Conservation (phyloP, 1,140 invertebrate genomes). For the Oreohelix idahoensis region DNA sequence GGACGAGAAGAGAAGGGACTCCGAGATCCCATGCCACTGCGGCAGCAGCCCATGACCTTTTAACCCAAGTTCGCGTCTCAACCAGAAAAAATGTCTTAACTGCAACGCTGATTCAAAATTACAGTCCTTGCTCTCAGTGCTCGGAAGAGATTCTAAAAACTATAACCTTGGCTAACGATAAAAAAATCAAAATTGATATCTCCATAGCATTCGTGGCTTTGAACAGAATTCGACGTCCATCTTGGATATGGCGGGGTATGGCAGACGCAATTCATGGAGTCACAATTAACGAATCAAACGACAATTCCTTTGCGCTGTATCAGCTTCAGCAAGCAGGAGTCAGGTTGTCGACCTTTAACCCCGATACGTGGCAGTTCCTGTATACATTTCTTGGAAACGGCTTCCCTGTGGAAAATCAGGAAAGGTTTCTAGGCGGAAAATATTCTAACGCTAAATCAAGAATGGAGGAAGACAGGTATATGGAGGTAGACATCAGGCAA, state of each 20-base stretch:
- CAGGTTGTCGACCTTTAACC: constrained; percentile 37
- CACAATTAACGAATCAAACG: constrained; percentile 42
- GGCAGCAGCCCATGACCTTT: constrained; percentile 37
- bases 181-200: constrained; percentile 37
- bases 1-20: constrained; percentile 33
- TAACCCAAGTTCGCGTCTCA: constrained; percentile 40
- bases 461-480: constrained; percentile 28
- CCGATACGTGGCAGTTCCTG: constrained; percentile 37
- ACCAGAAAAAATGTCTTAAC: constrained; percentile 28
- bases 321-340: constrained; percentile 36
- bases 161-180: constrained; percentile 32
- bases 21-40: constrained; percentile 22
- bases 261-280: not conserved
- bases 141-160: constrained; percentile 38
- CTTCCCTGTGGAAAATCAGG: constrained; percentile 12
- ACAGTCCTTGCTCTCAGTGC: constrained; percentile 39
- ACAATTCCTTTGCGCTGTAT: constrained; percentile 28
- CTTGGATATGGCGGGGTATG: constrained; percentile 31
- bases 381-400: constrained; percentile 41
- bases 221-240: constrained; percentile 33
- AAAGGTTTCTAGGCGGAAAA: constrained; percentile 33
- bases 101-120: constrained; percentile 38
- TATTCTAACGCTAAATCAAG: constrained; percentile 13
- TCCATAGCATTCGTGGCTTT: constrained; percentile 40
- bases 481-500: constrained; percentile 17